A percentile compares a stretch with the other conserved stretches of the same genome.
Evolutionary conservation across 2,888 invertebrate genomes (phyloP).

Genomic region (Sussaba pulchella): DNA sequence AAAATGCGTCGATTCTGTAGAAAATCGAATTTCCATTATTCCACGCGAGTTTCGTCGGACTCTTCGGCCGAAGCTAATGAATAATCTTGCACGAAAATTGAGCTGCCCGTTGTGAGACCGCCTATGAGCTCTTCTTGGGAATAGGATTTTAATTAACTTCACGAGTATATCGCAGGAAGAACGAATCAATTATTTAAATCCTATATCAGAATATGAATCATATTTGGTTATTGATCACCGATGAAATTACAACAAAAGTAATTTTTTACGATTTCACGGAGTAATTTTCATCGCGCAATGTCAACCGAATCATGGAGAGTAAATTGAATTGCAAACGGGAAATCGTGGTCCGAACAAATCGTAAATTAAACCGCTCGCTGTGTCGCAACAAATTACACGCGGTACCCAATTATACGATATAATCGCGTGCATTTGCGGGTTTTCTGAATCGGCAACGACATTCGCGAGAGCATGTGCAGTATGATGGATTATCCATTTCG

Average conservation of each 20-base stretch:
- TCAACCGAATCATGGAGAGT: background rate
- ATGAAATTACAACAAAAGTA: background rate
- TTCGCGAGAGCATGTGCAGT: background rate
- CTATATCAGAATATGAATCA: background rate
- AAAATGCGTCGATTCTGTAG: background rate
- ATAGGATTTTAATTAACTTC: background rate
- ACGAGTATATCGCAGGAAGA: too few relatives aligned
- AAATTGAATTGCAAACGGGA: background rate
- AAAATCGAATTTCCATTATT: background rate
- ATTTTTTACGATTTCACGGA: background rate
- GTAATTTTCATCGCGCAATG: background rate
- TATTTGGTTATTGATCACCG: background rate
- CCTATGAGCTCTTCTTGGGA: background rate
- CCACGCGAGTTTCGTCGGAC: background rate
- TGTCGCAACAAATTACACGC: background rate
- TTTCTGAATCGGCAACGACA: background rate
- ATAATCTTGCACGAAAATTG: background rate
- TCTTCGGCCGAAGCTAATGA: background rate
- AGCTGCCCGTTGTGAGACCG: background rate
- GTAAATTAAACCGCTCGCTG: background rate
- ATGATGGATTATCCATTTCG: too few relatives aligned
- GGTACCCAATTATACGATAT: background rate
- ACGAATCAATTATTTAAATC: too few relatives aligned
- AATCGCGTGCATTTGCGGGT: background rate
- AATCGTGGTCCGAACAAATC: background rate